A percentile compares a stretch with the other conserved stretches of the same genome.
Evolutionary conservation across 2,113 vertebrate species (phyloP).

Genomic region (Spea bombifrons): DNA sequence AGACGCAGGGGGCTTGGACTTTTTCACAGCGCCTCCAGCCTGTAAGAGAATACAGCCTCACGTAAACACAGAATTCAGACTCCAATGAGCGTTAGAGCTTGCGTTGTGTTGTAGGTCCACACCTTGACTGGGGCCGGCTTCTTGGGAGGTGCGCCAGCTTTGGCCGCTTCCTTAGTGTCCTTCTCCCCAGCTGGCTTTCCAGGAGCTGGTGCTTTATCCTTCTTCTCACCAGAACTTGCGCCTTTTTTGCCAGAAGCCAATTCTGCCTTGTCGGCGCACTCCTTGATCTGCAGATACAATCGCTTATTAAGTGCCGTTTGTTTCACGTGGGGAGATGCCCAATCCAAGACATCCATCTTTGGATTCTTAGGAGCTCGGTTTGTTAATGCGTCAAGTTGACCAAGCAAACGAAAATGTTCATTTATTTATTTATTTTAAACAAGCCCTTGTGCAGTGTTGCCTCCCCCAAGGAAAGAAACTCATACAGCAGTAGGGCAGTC

Average conservation of each 20-base stretch:
- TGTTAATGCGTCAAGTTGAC: no score
- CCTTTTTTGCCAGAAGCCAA: constrained; percentile 77
- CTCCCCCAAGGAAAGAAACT: no score
- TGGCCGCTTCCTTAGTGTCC: constrained; percentile 69
- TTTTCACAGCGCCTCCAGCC: constrained; percentile 80
- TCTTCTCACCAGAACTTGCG: constrained; percentile 67
- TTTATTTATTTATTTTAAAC: no score
- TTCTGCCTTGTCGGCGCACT: constrained; percentile 91
- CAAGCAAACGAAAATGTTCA: no score
- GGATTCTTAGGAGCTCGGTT: no score
- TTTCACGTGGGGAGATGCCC: no score
- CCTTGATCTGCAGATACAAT: constrained; percentile 79
- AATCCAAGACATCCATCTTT: no score
- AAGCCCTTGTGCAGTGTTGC: no score
- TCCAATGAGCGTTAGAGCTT: not conserved
- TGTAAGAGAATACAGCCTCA: constrained; percentile 52
- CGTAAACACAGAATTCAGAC: no score
- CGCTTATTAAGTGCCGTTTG: no score
- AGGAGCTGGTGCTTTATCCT: constrained; percentile 66
- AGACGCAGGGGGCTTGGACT: constrained; percentile 70
- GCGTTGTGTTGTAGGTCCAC: constrained; percentile 25
- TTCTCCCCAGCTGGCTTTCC: constrained; percentile 68
- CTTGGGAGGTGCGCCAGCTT: constrained; percentile 73
- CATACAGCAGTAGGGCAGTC: not conserved
- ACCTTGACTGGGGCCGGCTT: constrained; percentile 79